Evolutionary conservation across 2,113 vertebrate species (phyloP).

Genomic region (Austrofundulus limnaeus): DNA sequence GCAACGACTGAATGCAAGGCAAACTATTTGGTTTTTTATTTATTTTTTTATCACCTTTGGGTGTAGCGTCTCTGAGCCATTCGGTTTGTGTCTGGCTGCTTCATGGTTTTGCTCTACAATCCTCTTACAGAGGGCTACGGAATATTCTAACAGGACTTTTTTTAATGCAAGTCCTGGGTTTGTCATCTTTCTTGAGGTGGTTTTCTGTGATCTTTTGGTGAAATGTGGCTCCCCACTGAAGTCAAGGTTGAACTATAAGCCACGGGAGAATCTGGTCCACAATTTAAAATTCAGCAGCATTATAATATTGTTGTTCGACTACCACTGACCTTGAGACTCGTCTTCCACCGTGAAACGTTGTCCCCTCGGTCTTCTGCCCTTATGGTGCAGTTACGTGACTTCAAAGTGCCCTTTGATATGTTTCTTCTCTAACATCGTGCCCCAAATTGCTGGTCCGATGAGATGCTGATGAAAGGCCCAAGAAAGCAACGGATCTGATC

Average conservation of each 20-base stretch:
- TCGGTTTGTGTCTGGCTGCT: conserved; percentile 21
- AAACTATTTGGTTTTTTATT: neutral
- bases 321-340: conserved; percentile 60
- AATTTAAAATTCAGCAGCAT: conserved; percentile 58
- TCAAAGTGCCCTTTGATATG: conserved; percentile 70
- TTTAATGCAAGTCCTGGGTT: conserved; percentile 35
- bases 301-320: conserved; percentile 27
- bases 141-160: neutral
- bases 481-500: conserved; percentile 40
- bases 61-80: conserved; percentile 20
- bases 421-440: conserved; percentile 57
- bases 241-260: conserved; percentile 52
- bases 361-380: conserved; percentile 34
- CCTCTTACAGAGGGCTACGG: conserved; percentile 7
- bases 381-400: conserved; percentile 32
- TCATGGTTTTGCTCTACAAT: conserved; percentile 43
- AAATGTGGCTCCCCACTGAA: conserved; percentile 27
- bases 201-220: conserved; percentile 6
- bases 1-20: conserved; percentile 24
- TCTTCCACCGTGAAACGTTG: conserved; percentile 37
- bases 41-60: neutral
- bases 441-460: conserved; percentile 47
- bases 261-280: conserved; percentile 16
- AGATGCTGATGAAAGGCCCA: conserved; percentile 45
- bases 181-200: conserved; percentile 40